These are phyloP conservation scores for Murina feae DNA, from an alignment of 2,113 vertebrate genomes.

Conservation along the genomic window DNA sequence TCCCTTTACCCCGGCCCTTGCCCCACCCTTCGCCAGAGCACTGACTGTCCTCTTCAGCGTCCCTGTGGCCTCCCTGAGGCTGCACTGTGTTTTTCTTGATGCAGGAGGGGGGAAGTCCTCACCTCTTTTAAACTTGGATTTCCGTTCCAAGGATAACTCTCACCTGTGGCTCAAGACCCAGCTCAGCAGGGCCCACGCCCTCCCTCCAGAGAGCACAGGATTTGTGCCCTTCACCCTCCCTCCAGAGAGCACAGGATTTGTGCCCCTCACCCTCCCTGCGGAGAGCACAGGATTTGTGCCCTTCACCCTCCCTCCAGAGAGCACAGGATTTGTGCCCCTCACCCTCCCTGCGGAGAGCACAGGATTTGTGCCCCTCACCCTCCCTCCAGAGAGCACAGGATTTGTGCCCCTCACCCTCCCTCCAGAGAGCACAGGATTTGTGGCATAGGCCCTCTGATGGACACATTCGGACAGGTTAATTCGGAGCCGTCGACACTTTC, in stretches of 20 bases:
- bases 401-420: rapidly evolving
- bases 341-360: not conserved
- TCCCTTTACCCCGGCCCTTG: rapidly evolving
- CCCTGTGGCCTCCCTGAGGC: too few species aligned
- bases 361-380: not conserved
- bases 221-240: rapidly evolving
- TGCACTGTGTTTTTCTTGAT: not conserved
- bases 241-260: not conserved
- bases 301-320: rapidly evolving
- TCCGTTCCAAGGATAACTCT: not conserved
- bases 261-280: rapidly evolving
- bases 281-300: not conserved
- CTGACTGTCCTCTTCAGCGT: not conserved
- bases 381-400: not conserved
- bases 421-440: not conserved
- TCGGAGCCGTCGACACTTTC: not conserved
- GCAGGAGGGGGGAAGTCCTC: not conserved
- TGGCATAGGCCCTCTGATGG: not conserved
- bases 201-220: not conserved
- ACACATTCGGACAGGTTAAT: not conserved
- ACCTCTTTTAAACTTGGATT: not conserved
- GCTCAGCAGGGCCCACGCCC: rapidly evolving
- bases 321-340: not conserved
- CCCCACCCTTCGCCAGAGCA: rapidly evolving
- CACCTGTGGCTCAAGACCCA: not conserved